phyloP scores from a whole-genome alignment of 2,888 invertebrate genomes.

The Barypeithes pellucidus region DNA sequence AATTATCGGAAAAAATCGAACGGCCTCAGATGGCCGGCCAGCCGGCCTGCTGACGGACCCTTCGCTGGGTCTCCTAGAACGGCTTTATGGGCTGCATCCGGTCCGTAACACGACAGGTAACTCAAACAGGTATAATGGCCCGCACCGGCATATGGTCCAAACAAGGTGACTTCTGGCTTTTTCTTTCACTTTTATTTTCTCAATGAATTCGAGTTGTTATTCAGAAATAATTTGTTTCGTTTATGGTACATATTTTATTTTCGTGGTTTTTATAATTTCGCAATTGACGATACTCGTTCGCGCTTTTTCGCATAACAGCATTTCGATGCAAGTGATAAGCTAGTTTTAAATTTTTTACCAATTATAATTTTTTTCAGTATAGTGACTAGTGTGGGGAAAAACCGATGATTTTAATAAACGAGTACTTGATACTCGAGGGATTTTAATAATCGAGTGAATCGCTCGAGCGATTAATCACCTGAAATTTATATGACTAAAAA shows the following conservation, averaged over 20 bases:
- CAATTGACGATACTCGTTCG: no score
- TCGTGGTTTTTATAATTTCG: background rate
- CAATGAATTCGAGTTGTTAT: slow-evolving; percentile 39
- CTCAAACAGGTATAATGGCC: slow-evolving; percentile 51
- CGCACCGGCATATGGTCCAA: slow-evolving; percentile 45
- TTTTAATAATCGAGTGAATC: no score
- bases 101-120: slow-evolving; percentile 50
- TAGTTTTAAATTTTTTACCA: no score
- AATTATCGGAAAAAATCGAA: slow-evolving; percentile 50
- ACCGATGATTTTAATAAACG: no score
- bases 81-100: slow-evolving; percentile 53
- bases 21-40: slow-evolving; percentile 37
- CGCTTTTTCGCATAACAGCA: no score
- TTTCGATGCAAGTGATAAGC: no score
- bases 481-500: no score
- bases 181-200: slow-evolving; percentile 30
- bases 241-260: background rate
- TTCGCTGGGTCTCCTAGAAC: slow-evolving; percentile 37
- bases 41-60: slow-evolving; percentile 38
- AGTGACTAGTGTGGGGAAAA: no score
- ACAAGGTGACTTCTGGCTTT: slow-evolving; percentile 47
- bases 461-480: no score
- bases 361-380: no score
- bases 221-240: slow-evolving; percentile 9
- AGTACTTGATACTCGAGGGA: no score